Percentiles rank a stretch among this genome's conserved stretches.
phyloP scores from a whole-genome alignment of 2,888 invertebrate genomes.

The Lysandra coridon region DNA sequence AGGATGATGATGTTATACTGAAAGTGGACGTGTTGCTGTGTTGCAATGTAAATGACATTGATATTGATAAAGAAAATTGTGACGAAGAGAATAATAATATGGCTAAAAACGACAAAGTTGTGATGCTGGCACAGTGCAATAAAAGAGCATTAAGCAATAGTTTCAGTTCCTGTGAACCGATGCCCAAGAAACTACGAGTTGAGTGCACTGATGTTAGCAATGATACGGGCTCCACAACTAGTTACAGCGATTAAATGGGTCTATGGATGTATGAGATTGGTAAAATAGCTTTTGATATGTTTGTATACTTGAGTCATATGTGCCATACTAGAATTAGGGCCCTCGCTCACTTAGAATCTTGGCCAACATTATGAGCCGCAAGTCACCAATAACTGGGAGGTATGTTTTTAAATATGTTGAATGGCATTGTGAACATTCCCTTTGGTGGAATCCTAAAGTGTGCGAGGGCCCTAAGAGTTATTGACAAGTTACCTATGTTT shows the following conservation, averaged over 20 bases:
- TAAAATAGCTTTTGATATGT: no score
- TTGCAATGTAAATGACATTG: constrained; percentile 44
- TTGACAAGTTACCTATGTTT: not conserved
- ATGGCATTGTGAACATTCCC: no score
- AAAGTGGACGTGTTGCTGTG: constrained; percentile 64
- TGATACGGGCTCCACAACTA: constrained; percentile 60
- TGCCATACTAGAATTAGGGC: not conserved
- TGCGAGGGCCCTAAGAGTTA: not conserved
- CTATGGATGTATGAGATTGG: not conserved
- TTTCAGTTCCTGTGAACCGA: constrained; percentile 60
- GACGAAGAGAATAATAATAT: constrained; percentile 59
- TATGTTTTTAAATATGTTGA: no score
- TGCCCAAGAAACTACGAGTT: constrained; percentile 59
- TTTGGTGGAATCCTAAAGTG: not conserved
- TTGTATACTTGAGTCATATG: not conserved
- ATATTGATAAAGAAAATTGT: constrained; percentile 41
- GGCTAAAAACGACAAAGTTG: constrained; percentile 49
- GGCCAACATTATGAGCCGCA: no score
- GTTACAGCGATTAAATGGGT: constrained; percentile 44
- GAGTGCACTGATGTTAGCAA: constrained; percentile 40
- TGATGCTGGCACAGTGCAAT: constrained; percentile 52
- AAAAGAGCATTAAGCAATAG: constrained; percentile 62
- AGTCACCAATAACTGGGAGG: no score
- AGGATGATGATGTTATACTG: constrained; percentile 63
- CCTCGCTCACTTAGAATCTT: not conserved